A percentile compares a stretch with the other conserved stretches of the same genome.
Evolutionary conservation across 1,140 invertebrate species (phyloP).

Genomic region (Plectus sambesii): DNA sequence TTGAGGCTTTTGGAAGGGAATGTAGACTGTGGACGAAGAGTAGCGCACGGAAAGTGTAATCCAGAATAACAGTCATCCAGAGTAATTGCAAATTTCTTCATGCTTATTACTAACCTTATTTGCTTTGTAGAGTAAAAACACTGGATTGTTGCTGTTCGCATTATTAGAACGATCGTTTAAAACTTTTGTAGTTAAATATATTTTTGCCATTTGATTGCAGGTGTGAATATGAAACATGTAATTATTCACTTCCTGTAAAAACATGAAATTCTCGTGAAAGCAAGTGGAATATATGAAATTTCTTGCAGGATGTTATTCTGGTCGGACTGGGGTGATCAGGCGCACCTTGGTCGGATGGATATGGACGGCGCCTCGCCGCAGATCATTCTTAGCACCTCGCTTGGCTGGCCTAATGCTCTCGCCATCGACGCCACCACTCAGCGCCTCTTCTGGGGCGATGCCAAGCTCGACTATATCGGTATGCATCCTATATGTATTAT

Average conservation of each 20-base stretch:
- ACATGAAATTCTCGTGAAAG: too few relatives aligned
- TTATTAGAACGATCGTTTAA: conserved; percentile 17
- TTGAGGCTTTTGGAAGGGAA: too few relatives aligned
- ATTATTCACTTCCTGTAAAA: too few relatives aligned
- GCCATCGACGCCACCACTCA: conserved; percentile 49
- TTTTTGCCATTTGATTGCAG: too few relatives aligned
- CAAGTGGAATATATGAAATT: conserved; percentile 19
- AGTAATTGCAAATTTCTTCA: not conserved
- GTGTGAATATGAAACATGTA: too few relatives aligned
- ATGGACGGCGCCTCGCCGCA: conserved; percentile 52
- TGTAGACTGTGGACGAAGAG: too few relatives aligned
- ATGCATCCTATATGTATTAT: too few relatives aligned
- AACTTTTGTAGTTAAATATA: too few relatives aligned
- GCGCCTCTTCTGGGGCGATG: conserved; percentile 31
- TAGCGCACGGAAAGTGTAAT: too few relatives aligned
- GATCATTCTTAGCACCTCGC: conserved; percentile 44
- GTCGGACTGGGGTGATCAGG: conserved; percentile 48
- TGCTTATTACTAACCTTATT: too few relatives aligned
- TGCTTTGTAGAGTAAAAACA: conserved; percentile 47
- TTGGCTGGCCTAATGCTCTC: conserved; percentile 55
- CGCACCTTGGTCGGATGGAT: conserved; percentile 49
- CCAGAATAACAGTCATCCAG: too few relatives aligned
- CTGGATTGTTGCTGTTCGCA: not conserved
- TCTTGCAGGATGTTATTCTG: conserved; percentile 50
- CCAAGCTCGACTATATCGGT: conserved; percentile 58